phyloP scores from a whole-genome alignment of 2,797 vertebrate genomes.

The Paedocypris micromegethes region DNA sequence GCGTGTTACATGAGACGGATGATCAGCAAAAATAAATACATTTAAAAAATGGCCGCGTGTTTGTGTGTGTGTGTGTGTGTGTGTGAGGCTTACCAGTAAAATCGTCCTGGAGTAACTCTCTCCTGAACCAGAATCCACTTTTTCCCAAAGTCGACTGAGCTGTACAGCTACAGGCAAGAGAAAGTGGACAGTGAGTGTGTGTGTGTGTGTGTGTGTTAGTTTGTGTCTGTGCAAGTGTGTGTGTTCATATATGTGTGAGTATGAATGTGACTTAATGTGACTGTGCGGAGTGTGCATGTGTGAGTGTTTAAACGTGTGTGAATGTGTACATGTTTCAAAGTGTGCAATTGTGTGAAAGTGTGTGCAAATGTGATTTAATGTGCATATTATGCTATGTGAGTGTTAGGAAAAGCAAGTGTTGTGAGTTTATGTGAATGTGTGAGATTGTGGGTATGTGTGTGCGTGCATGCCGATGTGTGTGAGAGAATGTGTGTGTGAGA shows the following conservation, averaged over 20 bases:
- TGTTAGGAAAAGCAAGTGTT: too few relatives aligned
- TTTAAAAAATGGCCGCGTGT: background rate
- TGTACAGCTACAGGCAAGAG: slow-evolving; percentile 77
- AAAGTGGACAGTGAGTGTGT: slow-evolving; percentile 12
- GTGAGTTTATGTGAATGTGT: too few relatives aligned
- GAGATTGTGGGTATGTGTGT: too few relatives aligned
- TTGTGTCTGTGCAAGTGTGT: slow-evolving; percentile 43
- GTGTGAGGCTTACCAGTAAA: slow-evolving; percentile 84
- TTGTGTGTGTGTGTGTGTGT: slow-evolving; percentile 10
- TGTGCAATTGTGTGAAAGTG: background rate
- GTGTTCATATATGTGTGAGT: slow-evolving; percentile 8
- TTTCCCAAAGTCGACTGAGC: slow-evolving; percentile 91
- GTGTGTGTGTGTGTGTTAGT: background rate
- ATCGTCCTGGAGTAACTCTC: slow-evolving; percentile 87
- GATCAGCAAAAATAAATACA: slow-evolving; percentile 25
- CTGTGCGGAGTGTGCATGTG: background rate
- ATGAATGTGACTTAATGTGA: too few relatives aligned
- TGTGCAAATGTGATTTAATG: background rate
- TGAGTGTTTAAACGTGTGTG: background rate
- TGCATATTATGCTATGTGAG: too few relatives aligned
- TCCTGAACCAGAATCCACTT: slow-evolving; percentile 92
- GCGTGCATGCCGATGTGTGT: too few relatives aligned
- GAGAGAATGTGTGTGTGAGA: too few relatives aligned
- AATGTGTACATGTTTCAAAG: slow-evolving; percentile 44
- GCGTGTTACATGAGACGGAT: slow-evolving; percentile 30